A percentile compares a stretch with the other conserved stretches of the same genome.
Evolutionary conservation across 2,888 invertebrate genomes (phyloP).

Genomic region (Mycogona germanica): DNA sequence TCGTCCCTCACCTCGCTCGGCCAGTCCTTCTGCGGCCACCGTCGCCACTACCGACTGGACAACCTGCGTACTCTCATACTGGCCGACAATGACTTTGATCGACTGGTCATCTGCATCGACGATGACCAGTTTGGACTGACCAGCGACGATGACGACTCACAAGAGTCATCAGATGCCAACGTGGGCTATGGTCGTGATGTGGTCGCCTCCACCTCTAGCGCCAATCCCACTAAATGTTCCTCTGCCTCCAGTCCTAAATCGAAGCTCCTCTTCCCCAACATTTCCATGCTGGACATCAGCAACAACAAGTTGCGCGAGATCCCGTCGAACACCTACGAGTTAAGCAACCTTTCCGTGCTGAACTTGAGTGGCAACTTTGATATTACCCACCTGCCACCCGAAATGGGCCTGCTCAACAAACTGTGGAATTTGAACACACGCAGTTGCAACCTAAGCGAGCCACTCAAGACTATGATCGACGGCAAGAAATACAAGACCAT

Average conservation of each 20-base stretch:
- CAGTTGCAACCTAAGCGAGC: constrained; percentile 78
- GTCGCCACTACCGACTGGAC: constrained; percentile 70
- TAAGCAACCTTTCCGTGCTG: constrained; percentile 79
- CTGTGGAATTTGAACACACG: constrained; percentile 92
- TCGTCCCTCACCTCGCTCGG: constrained; percentile 17
- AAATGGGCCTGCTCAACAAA: constrained; percentile 86
- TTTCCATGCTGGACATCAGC: constrained; percentile 90
- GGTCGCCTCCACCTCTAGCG: no score
- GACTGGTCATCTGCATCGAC: constrained; percentile 39
- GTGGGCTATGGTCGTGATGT: no score
- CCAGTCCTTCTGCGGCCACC: constrained; percentile 49
- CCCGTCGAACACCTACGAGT: constrained; percentile 69
- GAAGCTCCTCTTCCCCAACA: constrained; percentile 74
- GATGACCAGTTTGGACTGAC: constrained; percentile 13
- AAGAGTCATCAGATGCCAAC: constrained; percentile 21
- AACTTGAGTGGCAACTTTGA: constrained; percentile 81
- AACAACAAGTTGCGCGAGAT: constrained; percentile 69
- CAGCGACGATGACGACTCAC: constrained; percentile 21
- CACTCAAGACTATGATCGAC: constrained; percentile 77
- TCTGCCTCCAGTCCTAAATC: constrained; percentile 27
- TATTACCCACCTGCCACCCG: constrained; percentile 77
- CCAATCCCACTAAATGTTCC: constrained; percentile 21
- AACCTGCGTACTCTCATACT: constrained; percentile 68
- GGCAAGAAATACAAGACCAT: constrained; percentile 89
- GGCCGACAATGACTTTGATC: constrained; percentile 68